A percentile compares a stretch with the other conserved stretches of the same genome.
Evolutionary conservation across 2,797 vertebrate genomes (phyloP).

Genomic region (Pipistrellus nathusii): DNA sequence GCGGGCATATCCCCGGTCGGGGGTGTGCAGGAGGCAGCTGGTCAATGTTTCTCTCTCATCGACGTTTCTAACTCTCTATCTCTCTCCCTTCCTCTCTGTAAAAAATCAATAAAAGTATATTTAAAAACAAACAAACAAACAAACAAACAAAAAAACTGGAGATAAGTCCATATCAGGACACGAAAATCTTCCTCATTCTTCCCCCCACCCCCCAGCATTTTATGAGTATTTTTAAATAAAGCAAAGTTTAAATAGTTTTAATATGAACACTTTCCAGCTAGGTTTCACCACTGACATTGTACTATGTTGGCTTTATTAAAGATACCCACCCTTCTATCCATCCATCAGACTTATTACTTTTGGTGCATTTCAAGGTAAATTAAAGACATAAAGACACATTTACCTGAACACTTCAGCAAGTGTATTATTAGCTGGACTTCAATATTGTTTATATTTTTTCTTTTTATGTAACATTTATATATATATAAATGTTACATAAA

Average conservation of each 20-base stretch:
- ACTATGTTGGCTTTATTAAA: neutral
- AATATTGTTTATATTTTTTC: neutral
- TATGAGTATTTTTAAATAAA: conserved; percentile 30
- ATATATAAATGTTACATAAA: too few species aligned
- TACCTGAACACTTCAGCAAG: neutral
- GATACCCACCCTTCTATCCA: neutral
- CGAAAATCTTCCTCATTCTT: neutral
- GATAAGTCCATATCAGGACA: neutral
- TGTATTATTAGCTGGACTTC: neutral
- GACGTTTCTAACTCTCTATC: too few species aligned
- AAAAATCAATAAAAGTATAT: too few species aligned
- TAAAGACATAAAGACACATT: neutral
- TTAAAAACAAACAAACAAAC: too few species aligned
- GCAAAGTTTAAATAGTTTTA: neutral
- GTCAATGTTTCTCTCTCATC: too few species aligned
- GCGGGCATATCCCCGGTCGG: too few species aligned
- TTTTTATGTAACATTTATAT: neutral
- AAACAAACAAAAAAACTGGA: neutral
- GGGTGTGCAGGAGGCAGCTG: too few species aligned
- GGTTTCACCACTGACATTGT: neutral
- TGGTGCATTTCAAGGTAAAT: neutral
- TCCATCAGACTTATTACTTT: neutral
- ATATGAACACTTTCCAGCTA: neutral
- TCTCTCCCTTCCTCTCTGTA: too few species aligned
- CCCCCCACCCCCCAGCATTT: neutral